A percentile compares a stretch with the other conserved stretches of the same genome.
These are phyloP conservation scores for Eueides isabella DNA, from an alignment of 1,140 invertebrate genomes.

Conservation along the genomic window DNA sequence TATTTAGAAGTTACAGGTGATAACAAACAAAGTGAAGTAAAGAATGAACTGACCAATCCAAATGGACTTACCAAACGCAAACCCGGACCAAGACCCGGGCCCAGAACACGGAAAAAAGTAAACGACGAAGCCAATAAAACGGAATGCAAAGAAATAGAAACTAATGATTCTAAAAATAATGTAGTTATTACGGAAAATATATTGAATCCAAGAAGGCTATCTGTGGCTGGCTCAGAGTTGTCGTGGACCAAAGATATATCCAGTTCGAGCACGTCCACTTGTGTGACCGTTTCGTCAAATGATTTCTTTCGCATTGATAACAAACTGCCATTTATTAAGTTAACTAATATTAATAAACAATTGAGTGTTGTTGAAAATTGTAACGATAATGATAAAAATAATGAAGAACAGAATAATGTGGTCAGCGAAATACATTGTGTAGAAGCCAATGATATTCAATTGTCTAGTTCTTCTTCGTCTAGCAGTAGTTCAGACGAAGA, in stretches of 20 bases:
- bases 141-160: neutral
- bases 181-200: neutral
- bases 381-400: constrained; percentile 22
- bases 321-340: constrained; percentile 55
- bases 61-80: constrained; percentile 18
- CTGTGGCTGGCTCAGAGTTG: constrained; percentile 36
- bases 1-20: constrained; percentile 20
- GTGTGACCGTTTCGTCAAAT: constrained; percentile 50
- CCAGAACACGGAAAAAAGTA: constrained; percentile 12
- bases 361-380: constrained; percentile 22
- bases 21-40: constrained; percentile 1
- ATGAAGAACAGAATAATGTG: neutral
- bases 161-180: constrained; percentile 18
- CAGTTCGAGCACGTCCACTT: constrained; percentile 55
- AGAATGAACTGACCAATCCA: neutral
- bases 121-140: neutral
- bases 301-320: constrained; percentile 61
- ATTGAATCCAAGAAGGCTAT: constrained; percentile 2
- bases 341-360: constrained; percentile 40
- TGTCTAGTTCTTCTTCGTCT: constrained; percentile 12
- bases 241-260: constrained; percentile 71
- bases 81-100: constrained; percentile 7
- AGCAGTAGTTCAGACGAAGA: constrained; percentile 1
- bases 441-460: neutral
- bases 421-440: neutral